Evolutionary conservation across 1,140 invertebrate species (phyloP).

Genomic region (Drosophila pruinosa): DNA sequence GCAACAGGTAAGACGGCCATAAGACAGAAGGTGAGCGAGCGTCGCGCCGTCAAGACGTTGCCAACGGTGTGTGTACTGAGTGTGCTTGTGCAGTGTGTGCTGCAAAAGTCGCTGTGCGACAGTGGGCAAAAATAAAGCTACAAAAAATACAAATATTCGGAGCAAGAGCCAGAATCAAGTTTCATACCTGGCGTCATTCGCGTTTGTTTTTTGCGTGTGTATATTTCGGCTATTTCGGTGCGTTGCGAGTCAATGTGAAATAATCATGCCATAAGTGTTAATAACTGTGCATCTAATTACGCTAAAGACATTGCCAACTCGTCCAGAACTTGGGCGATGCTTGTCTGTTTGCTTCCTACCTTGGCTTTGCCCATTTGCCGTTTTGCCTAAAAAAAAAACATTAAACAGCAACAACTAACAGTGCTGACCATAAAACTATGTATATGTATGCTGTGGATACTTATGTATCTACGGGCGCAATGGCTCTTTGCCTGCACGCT

Average conservation of each 20-base stretch:
- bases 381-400: slow-evolving; percentile 54
- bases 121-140: slow-evolving; percentile 22
- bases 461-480: slow-evolving; percentile 32
- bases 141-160: slow-evolving; percentile 41
- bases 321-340: not conserved
- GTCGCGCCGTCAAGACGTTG: slow-evolving; percentile 69
- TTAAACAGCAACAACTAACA: slow-evolving; percentile 3
- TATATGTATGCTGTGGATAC: slow-evolving; percentile 58
- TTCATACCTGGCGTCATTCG: slow-evolving; percentile 68
- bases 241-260: slow-evolving; percentile 29
- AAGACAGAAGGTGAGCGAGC: slow-evolving; percentile 72
- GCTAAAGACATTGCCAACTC: not conserved
- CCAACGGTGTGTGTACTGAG: slow-evolving; percentile 29
- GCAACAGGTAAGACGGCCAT: slow-evolving; percentile 67
- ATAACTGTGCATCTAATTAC: slow-evolving; percentile 28
- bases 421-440: slow-evolving; percentile 40
- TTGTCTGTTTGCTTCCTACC: slow-evolving; percentile 6
- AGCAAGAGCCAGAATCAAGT: slow-evolving; percentile 65
- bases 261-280: slow-evolving; percentile 21
- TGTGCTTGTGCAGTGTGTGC: not conserved
- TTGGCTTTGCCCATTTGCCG: slow-evolving; percentile 10
- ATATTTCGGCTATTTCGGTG: slow-evolving; percentile 48
- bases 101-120: slow-evolving; percentile 27
- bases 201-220: slow-evolving; percentile 35
- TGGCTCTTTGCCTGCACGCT: slow-evolving; percentile 19